phyloP scores from a whole-genome alignment of 2,113 vertebrate genomes.

The Paracanthobrama guichenoti region DNA sequence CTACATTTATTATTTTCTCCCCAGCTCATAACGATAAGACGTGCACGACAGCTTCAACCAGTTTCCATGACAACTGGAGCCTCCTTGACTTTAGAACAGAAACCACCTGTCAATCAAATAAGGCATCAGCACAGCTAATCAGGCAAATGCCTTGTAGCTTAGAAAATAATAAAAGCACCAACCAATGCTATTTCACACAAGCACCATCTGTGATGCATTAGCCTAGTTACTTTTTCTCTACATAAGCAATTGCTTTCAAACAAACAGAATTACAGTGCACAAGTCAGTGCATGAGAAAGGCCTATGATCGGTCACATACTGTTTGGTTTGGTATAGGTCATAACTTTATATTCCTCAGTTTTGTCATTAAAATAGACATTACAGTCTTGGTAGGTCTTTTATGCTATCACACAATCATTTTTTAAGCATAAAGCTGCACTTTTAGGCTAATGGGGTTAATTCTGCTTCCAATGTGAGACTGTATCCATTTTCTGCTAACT shows the following conservation, averaged over 20 bases:
- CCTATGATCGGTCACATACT: not conserved
- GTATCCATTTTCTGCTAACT: too few species aligned
- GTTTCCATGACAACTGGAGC: slow-evolving; percentile 36
- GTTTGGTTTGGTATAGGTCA: not conserved
- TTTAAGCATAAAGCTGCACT: too few species aligned
- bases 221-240: not conserved
- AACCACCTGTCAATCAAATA: slow-evolving; percentile 25
- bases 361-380: not conserved
- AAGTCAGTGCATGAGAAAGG: not conserved
- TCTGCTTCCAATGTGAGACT: not conserved
- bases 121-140: not conserved
- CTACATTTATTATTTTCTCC: slow-evolving; percentile 1
- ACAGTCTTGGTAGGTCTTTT: not conserved
- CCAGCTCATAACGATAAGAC: not conserved
- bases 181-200: not conserved
- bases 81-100: slow-evolving; percentile 25
- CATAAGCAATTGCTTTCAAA: too few species aligned
- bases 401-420: not conserved
- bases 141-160: not conserved
- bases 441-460: too few species aligned
- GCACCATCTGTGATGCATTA: not conserved
- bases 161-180: not conserved
- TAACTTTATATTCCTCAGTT: not conserved
- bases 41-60: slow-evolving; percentile 17
- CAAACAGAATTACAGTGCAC: not conserved